Evolutionary conservation across 2,113 vertebrate species (phyloP).

Genomic region (Cynopterus brachyotis): DNA sequence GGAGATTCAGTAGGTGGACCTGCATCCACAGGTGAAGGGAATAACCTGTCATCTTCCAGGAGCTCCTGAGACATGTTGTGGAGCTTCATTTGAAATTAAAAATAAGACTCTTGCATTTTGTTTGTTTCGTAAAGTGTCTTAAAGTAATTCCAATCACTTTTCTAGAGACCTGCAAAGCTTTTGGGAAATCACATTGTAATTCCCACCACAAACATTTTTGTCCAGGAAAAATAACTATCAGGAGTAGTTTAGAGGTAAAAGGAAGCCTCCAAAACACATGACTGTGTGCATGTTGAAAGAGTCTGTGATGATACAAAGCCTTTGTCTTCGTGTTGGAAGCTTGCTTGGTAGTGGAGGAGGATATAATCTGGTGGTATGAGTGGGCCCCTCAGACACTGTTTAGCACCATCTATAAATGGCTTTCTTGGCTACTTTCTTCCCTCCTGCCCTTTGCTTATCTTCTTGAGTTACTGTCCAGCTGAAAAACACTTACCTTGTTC

Average conservation of each 20-base stretch:
- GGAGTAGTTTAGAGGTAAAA: background rate
- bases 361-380: accelerated
- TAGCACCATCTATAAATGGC: accelerated
- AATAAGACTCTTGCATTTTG: background rate
- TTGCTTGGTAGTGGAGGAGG: background rate
- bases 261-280: background rate
- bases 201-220: background rate
- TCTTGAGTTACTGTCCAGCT: background rate
- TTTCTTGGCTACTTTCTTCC: too few species aligned
- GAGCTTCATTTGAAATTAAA: background rate
- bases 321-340: background rate
- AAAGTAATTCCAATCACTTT: background rate
- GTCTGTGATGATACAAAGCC: background rate
- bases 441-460: background rate
- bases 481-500: background rate
- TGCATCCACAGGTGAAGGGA: background rate
- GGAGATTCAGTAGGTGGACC: background rate
- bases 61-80: background rate
- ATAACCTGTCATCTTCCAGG: accelerated
- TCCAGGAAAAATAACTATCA: background rate
- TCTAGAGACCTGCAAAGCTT: background rate
- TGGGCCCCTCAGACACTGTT: background rate
- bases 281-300: background rate
- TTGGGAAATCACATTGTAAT: background rate
- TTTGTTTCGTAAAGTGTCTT: background rate